Evolutionary conservation across 2,888 invertebrate species (phyloP), one percentile per base, ranked within the genome.

Genomic region (Epinotia demarniana): DNA sequence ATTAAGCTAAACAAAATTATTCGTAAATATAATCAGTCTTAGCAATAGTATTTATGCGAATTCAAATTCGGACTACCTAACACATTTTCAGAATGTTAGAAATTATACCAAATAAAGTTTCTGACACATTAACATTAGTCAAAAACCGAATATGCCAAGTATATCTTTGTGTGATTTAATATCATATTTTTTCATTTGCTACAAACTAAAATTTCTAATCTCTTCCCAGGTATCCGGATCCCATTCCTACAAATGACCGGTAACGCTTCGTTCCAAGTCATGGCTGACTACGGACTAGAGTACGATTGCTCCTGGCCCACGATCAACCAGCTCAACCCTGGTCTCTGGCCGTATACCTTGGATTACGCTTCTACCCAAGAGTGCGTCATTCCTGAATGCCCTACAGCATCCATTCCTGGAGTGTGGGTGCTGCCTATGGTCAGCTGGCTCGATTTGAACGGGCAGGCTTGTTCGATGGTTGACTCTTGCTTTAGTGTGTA

Each of bases 261-360:
- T 11, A 94, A 97, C 82, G 81, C 85, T 5, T 95, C 95, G 73
- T 96, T 95, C 85, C 84, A 92, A 75, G 95, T 96, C 75, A 93
- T 96, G 83, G 79, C 86, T 0, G 88, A 94, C 13, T 83, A 89
- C 27, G 92, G 89, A 0, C 88, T 96, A 4, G 76, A 82, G 1
- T 97, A 96, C 83, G 97, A 97, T 82, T 94, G 94, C 73, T 95
- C 96, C 3, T 95, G 96, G 95, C 93, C 95, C 0, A 95, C 96
- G 0, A 85, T 87, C 23, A 79, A 79, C 0, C 83, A 81, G 75
- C 82, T 85, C 0, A 79, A 90, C 72, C 93, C 94, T 43, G 95
- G 94, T 19, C 84, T 96, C 0, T 97, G 96, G 95, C 97, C 97
- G 0, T 97, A 96, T 85, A 96, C 96, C 0, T 84, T 96, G 72